Evolutionary conservation across 2,113 vertebrate genomes (phyloP), one percentile per base, ranked within the genome.

Genomic region (Cyprinus carpio): DNA sequence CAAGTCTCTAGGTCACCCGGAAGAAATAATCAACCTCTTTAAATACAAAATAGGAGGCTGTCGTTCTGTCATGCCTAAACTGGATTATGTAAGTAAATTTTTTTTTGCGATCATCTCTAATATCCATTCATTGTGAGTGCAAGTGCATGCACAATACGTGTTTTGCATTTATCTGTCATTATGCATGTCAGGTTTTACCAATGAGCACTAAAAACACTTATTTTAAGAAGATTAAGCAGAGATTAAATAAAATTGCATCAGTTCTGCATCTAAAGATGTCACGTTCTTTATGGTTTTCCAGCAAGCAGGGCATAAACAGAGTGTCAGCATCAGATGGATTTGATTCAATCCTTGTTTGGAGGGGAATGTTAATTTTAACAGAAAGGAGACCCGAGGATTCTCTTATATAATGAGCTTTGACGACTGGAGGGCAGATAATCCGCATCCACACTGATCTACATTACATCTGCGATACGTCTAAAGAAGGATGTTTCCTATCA

Each of bases 21-120:
- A 97, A 85, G 97, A 99, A 90, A 95, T 99, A 54, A 94, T 96
- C 90, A 96, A 98, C 93, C 95, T 99, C 25, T 91, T 98, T 79
- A 96, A 93, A 13, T 99, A 96, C 89, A 97, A 96, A 86, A 95
- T 99, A 92, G 96, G 97, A 23, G 96, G 96, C 80, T 95, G 92
- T 89, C 92, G 92, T 49, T 72, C 93, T 58, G 92, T 97, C 83
- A 95, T 96, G 92, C 92, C 94, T 43, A 95, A 95, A 69, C 75
- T 96, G 90, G 95, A 98, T 90, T 94, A 95, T 94, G 98, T 99
- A 90, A 95, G 98, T 92, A 92, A 43, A 86, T 4, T 27, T 54
- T 46, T 67, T 37, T 40, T 74, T 8, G 49, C 23, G 23, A 49
- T 75, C 15, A 9, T 74, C 16, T 67, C 2, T 65, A 29, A 65